phyloP scores from a whole-genome alignment of 2,888 invertebrate species.

The Caenorhabditis afra region DNA sequence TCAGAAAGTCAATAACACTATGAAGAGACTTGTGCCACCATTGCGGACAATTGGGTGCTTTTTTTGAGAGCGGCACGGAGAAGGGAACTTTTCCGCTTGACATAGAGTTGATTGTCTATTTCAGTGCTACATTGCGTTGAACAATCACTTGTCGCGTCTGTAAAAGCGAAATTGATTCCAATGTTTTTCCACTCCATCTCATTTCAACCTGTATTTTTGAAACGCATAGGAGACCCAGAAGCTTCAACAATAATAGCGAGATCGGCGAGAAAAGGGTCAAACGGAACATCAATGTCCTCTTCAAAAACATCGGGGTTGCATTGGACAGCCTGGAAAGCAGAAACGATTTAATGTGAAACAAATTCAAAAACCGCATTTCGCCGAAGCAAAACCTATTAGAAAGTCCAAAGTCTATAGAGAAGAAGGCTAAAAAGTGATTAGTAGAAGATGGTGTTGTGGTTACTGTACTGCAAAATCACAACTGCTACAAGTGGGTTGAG shows the following conservation, averaged over 20 bases:
- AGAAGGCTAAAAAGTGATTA: not conserved
- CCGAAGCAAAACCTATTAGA: no score
- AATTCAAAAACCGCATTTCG: no score
- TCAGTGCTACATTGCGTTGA: conserved; percentile 56
- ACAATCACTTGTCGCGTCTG: conserved; percentile 43
- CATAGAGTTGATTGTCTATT: conserved; percentile 58
- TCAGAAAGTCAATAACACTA: conserved; percentile 8
- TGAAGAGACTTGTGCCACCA: conserved; percentile 53
- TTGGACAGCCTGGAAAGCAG: conserved; percentile 51
- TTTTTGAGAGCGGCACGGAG: conserved; percentile 51
- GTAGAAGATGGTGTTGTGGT: not conserved
- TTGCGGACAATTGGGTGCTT: conserved; percentile 48
- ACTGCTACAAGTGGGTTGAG: conserved; percentile 4
- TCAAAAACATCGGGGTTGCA: conserved; percentile 48
- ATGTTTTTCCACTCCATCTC: conserved; percentile 1
- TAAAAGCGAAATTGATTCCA: not conserved
- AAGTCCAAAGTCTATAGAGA: not conserved
- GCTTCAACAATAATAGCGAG: conserved; percentile 52
- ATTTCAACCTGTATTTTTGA: conserved; percentile 35
- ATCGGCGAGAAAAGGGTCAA: conserved; percentile 60
- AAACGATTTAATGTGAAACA: not conserved
- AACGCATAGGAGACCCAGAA: conserved; percentile 35
- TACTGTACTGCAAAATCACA: conserved; percentile 1
- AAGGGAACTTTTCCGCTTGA: conserved; percentile 56
- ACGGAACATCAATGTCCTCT: conserved; percentile 48